These are phyloP conservation scores for Gymnogyps californianus DNA, from an alignment of 2,113 vertebrate species.

Conservation along the genomic window DNA sequence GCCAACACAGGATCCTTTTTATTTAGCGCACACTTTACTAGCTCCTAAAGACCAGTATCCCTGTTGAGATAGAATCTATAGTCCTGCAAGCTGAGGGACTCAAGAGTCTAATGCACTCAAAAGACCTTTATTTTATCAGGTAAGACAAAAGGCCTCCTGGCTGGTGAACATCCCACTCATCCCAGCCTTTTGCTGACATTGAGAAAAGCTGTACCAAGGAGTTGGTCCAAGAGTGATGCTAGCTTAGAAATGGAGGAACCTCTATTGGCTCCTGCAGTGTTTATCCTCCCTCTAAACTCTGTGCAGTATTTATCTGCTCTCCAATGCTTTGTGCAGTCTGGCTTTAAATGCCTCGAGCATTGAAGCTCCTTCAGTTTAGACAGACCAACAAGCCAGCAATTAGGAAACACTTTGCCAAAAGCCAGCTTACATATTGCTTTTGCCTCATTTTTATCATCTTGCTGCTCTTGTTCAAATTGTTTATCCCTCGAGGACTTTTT, in stretches of 20 bases:
- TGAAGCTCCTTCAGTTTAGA: background rate
- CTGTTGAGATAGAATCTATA: background rate
- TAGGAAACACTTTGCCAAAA: background rate
- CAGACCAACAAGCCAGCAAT: background rate
- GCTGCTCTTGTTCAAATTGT: background rate
- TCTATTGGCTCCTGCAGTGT: background rate
- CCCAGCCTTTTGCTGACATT: background rate
- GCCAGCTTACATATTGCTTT: background rate
- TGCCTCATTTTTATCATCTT: slow-evolving; percentile 2
- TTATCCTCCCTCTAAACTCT: background rate
- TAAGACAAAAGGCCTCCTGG: background rate
- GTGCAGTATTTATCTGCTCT: background rate
- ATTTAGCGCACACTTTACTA: background rate
- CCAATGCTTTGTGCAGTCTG: background rate
- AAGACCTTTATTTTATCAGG: background rate
- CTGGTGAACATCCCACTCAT: background rate
- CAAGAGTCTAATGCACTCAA: background rate
- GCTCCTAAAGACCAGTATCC: background rate
- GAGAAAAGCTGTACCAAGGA: background rate
- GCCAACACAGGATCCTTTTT: background rate
- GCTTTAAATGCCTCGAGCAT: background rate
- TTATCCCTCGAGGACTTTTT: background rate
- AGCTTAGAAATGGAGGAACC: background rate
- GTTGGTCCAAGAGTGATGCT: background rate
- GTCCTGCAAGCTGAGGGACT: background rate